phyloP scores from a whole-genome alignment of 1,140 invertebrate species.

The Dreissena rostriformis region DNA sequence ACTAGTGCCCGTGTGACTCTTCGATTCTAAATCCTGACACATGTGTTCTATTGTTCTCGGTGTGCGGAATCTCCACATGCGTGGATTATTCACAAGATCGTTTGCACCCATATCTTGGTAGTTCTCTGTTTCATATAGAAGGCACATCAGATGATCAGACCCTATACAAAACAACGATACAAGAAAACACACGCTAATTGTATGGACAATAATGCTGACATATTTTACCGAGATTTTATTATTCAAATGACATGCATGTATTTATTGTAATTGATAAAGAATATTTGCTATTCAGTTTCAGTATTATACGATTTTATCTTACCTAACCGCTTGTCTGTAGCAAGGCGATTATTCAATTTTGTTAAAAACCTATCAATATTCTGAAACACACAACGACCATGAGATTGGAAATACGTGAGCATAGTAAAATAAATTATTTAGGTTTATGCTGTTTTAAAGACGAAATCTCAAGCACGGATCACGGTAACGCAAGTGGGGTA shows the following conservation, averaged over 20 bases:
- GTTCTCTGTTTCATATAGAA: constrained; percentile 67
- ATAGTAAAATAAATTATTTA: not conserved
- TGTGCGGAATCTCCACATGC: constrained; percentile 63
- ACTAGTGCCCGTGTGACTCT: constrained; percentile 1
- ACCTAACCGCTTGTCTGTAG: constrained; percentile 59
- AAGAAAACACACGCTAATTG: too few species aligned
- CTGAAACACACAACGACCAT: constrained; percentile 45
- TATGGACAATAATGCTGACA: too few species aligned
- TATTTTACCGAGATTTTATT: too few species aligned
- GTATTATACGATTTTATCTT: constrained; percentile 5
- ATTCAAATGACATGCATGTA: too few species aligned
- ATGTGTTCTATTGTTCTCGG: constrained; percentile 61
- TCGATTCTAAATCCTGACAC: constrained; percentile 35
- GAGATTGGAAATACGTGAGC: not conserved
- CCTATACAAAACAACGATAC: constrained; percentile 15
- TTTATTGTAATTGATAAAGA: not conserved
- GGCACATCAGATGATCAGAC: constrained; percentile 55
- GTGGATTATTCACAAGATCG: constrained; percentile 33
- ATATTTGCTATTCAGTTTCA: not conserved
- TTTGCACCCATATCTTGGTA: not conserved
- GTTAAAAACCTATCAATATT: constrained; percentile 46
- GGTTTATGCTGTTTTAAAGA: not conserved
- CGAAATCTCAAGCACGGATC: not conserved
- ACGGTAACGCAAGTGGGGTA: not conserved
- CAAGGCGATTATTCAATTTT: constrained; percentile 40